Evolutionary conservation across 1,140 invertebrate genomes (phyloP), one percentile per base, ranked within the genome.

Genomic region (Lepidurus apus): DNA sequence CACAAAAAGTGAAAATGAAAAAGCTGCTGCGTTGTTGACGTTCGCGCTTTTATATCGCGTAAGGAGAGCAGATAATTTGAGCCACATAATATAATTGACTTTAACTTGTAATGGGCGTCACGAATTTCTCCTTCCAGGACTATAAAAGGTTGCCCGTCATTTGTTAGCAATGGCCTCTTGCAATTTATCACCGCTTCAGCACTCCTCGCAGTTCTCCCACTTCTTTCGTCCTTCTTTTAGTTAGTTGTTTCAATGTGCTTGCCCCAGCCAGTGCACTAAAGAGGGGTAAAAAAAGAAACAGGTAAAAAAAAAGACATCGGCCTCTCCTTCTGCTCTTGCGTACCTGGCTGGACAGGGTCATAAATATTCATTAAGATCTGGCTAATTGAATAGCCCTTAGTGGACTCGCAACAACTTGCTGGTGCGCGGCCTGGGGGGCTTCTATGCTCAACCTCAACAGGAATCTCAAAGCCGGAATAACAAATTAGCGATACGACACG

Each of bases 111-210:
- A 65, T 65, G 53, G 21, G 53, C 53, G 53, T 65, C 53, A 65
- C 53, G 53, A 65, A 65, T 65, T 65, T 65, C 53, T 65, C 17
- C 53, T 21, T 65, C 13, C 21, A 65, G 53, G 53, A 65, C 53
- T 65, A 65, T 65, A 65, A 65, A 65, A 65, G 53, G 53, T 65
- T 65, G 53, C 53, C 53, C 53, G 53, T 65, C 53, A 65, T 65
- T 65, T 65, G 53, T 65, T 65, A 65, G 53, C 53, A 65, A 65
- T 65, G 53, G 53, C 53, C 53, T n/a, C 53, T 65, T 65, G 13
- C 53, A 65, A 65, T 65, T 65, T 65, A 65, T 65, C 53, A 65
- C 53, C 53, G 21, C 53, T 65, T 65, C 53, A 21, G 17, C 53
- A 65, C 53, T 21, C 53, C 17, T 21, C 6, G 53, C 17, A 65